Evolutionary conservation across 2,797 vertebrate genomes (phyloP).

Genomic region (Parotocinclus haroldoi): DNA sequence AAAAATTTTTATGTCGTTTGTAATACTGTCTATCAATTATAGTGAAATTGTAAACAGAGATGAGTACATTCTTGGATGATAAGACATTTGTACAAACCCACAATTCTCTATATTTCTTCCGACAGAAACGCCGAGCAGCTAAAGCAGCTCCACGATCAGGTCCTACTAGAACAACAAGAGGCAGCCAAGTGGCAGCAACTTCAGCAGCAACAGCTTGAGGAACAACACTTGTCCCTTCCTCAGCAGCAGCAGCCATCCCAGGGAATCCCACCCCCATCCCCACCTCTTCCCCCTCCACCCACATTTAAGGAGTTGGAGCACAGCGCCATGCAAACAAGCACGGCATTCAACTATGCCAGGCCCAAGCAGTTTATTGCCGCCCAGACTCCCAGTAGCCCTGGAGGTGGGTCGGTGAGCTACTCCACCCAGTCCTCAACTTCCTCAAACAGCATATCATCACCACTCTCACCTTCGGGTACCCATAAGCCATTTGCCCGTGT

Average conservation of each 20-base stretch:
- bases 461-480: slow-evolving; percentile 80
- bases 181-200: slow-evolving; percentile 65
- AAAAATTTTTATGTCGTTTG: no score
- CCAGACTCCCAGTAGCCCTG: slow-evolving; percentile 74
- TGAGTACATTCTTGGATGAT: no score
- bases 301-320: slow-evolving; percentile 88
- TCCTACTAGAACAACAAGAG: slow-evolving; percentile 87
- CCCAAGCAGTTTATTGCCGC: slow-evolving; percentile 99
- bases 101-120: slow-evolving; percentile 38
- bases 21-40: no score
- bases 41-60: no score
- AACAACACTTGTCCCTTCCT: slow-evolving; percentile 68
- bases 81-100: neutral
- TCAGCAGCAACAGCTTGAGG: slow-evolving; percentile 45
- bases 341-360: slow-evolving; percentile 92
- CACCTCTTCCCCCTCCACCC: slow-evolving; percentile 89
- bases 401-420: slow-evolving; percentile 65
- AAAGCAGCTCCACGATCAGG: slow-evolving; percentile 92
- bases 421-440: slow-evolving; percentile 85
- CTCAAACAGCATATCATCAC: slow-evolving; percentile 82
- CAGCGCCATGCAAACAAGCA: slow-evolving; percentile 89
- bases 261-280: slow-evolving; percentile 72
- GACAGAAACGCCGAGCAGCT: slow-evolving; percentile 85
- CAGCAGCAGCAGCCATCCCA: slow-evolving; percentile 66
- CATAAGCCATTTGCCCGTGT: slow-evolving; percentile 79